A percentile compares a stretch with the other conserved stretches of the same genome.
Evolutionary conservation across 1,140 invertebrate genomes (phyloP).

Genomic region (Zaprionus camerounensis): DNA sequence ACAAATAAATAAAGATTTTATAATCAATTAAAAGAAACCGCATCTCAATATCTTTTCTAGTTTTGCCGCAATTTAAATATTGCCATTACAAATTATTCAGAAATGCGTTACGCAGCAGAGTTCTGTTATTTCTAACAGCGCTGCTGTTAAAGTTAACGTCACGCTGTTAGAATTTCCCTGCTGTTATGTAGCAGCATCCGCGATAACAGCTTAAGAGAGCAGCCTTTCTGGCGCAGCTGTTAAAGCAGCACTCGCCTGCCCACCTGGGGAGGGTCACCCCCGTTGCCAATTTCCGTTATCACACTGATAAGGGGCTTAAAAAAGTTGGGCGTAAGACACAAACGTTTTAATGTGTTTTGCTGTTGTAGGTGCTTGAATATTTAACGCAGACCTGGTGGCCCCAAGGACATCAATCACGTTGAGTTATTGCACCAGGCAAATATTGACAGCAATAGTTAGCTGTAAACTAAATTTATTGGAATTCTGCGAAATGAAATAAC

Average conservation of each 20-base stretch:
- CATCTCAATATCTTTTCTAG: background rate
- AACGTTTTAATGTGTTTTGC: constrained; percentile 30
- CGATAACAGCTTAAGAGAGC: background rate
- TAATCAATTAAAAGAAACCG: background rate
- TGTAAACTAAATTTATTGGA: background rate
- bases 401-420: constrained; percentile 20
- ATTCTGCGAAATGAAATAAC: background rate
- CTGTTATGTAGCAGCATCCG: background rate
- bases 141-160: background rate
- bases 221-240: background rate
- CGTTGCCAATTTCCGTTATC: constrained; percentile 39
- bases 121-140: background rate
- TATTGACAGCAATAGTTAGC: background rate
- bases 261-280: background rate
- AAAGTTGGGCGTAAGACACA: constrained; percentile 9
- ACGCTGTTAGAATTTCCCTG: constrained; percentile 39
- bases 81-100: background rate
- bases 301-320: constrained; percentile 43
- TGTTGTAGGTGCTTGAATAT: background rate
- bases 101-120: background rate
- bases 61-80: background rate
- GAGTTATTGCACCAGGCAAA: constrained; percentile 23
- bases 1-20: background rate
- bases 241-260: background rate
- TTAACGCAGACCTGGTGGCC: background rate